phyloP scores from a whole-genome alignment of 2,888 invertebrate genomes.

The Hofmannophila pseudospretella region DNA sequence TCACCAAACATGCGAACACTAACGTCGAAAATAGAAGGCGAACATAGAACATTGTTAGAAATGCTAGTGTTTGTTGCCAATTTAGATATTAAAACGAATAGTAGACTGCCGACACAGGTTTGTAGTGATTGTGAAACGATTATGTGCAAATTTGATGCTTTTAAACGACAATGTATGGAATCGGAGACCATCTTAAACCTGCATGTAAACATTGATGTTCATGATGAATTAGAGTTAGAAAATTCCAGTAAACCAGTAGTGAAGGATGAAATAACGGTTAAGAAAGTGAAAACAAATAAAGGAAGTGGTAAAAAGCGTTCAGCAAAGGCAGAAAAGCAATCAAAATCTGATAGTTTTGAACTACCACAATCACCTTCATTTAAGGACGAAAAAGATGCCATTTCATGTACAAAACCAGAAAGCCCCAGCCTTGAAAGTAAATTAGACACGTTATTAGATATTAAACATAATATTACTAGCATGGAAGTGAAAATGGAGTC shows the following conservation, averaged over 20 bases:
- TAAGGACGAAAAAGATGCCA: background rate
- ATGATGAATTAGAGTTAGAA: background rate
- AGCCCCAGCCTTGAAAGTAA: background rate
- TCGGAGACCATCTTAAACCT: conserved; percentile 45
- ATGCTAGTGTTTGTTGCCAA: conserved; percentile 43
- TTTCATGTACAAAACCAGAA: background rate
- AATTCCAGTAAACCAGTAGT: conserved; percentile 12
- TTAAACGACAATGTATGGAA: conserved; percentile 51
- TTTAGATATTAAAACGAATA: conserved; percentile 38
- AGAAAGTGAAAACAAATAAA: conserved; percentile 10
- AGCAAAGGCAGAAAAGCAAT: background rate
- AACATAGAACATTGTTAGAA: conserved; percentile 27
- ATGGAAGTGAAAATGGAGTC: background rate
- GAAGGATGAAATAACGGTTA: background rate
- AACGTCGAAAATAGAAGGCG: conserved; percentile 31
- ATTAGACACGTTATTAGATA: background rate
- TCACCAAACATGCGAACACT: conserved; percentile 40
- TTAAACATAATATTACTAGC: background rate
- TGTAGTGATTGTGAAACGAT: conserved; percentile 48
- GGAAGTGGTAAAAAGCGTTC: background rate
- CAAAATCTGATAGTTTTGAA: background rate
- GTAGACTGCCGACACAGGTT: conserved; percentile 53
- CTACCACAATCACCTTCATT: background rate
- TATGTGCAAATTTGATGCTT: conserved; percentile 46
- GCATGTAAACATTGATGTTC: conserved; percentile 20